These are phyloP conservation scores for Papilio polytes DNA, from an alignment of 1,140 invertebrate genomes.

Conservation along the genomic window DNA sequence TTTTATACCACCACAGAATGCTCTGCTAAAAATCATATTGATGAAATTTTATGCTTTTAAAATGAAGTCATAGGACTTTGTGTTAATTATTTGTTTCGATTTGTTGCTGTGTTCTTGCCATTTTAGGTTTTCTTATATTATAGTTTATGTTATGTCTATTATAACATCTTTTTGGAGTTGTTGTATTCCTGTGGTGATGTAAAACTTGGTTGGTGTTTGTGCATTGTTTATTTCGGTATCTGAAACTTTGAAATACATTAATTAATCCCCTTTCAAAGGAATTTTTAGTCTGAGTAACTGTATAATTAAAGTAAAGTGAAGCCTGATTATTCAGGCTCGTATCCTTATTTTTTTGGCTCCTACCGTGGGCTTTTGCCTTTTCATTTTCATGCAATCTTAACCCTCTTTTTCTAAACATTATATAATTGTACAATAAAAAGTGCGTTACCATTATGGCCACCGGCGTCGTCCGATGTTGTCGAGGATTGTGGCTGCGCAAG, in stretches of 20 bases:
- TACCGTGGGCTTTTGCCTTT: too few relatives aligned
- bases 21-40: background rate
- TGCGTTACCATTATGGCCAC: slow-evolving; percentile 50
- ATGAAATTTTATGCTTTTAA: background rate
- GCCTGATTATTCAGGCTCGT: too few relatives aligned
- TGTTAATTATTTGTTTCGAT: background rate
- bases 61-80: too few relatives aligned
- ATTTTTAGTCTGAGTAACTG: background rate
- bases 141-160: background rate
- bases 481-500: slow-evolving; percentile 61
- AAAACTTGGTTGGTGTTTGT: background rate
- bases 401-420: background rate
- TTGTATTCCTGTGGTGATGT: background rate
- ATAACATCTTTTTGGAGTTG: background rate
- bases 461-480: slow-evolving; percentile 49
- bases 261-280: background rate
- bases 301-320: too few relatives aligned
- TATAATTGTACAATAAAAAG: background rate
- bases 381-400: background rate
- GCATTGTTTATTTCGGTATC: background rate
- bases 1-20: slow-evolving; percentile 57
- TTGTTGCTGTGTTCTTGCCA: slow-evolving; percentile 20
- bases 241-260: background rate
- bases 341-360: too few relatives aligned
- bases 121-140: background rate